These are phyloP conservation scores for Boleophthalmus pectinirostris DNA, from an alignment of 2,113 vertebrate species.

Conservation along the genomic window DNA sequence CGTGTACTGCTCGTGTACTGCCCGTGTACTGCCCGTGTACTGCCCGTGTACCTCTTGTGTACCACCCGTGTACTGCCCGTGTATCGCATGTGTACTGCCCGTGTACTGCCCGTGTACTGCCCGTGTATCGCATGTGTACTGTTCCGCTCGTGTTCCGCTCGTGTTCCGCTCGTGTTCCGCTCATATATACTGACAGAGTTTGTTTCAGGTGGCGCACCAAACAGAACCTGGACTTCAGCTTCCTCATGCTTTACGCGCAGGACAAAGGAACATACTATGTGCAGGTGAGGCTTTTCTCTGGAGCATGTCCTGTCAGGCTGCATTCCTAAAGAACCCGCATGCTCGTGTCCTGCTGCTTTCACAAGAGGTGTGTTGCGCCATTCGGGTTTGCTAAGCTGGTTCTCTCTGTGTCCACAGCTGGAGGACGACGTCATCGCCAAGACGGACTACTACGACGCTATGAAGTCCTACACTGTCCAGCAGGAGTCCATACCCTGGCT, in stretches of 20 bases:
- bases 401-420: slow-evolving; percentile 73
- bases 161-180: background rate
- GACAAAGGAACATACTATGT: slow-evolving; percentile 87
- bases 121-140: background rate
- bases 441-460: slow-evolving; percentile 84
- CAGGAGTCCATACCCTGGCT: slow-evolving; percentile 85
- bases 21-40: too few relatives aligned
- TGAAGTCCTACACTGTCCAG: slow-evolving; percentile 83
- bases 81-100: background rate
- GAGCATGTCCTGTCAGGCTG: too few relatives aligned
- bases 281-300: slow-evolving; percentile 78
- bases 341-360: too few relatives aligned
- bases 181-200: background rate
- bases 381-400: background rate
- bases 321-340: background rate
- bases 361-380: too few relatives aligned
- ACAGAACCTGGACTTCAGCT: slow-evolving; percentile 91
- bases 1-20: too few relatives aligned
- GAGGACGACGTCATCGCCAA: slow-evolving; percentile 94
- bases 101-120: too few relatives aligned
- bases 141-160: too few relatives aligned
- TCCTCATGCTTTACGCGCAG: slow-evolving; percentile 91
- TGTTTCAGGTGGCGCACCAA: slow-evolving; percentile 84
- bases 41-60: too few relatives aligned
- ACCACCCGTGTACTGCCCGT: too few relatives aligned